Evolutionary conservation across 1,140 invertebrate species (phyloP).

Genomic region (Monomorium pharaonis): DNA sequence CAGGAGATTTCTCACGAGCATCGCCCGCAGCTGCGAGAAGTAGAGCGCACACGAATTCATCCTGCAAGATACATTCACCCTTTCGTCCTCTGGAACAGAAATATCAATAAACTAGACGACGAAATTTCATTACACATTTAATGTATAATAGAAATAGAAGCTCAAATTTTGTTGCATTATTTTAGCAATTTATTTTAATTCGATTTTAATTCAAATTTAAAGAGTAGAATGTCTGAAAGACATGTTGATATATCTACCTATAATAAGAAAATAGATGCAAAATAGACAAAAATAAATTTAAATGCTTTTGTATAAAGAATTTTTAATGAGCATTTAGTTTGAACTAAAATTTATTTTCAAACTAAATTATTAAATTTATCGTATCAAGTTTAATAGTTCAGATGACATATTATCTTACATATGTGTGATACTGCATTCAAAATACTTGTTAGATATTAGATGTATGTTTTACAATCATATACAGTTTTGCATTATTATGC

Average conservation of each 20-base stretch:
- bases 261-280: background rate
- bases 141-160: background rate
- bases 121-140: slow-evolving; percentile 12
- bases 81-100: slow-evolving; percentile 78
- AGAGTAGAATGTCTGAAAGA: background rate
- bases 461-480: background rate
- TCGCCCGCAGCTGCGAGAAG: slow-evolving; percentile 88
- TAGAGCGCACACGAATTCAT: slow-evolving; percentile 83
- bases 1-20: slow-evolving; percentile 89
- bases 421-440: background rate
- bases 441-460: background rate
- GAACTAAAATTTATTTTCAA: background rate
- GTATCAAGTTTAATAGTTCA: background rate
- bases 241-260: background rate
- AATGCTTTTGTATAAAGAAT: background rate
- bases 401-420: background rate
- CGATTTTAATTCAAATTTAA: background rate
- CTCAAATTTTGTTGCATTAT: slow-evolving; percentile 32
- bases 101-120: slow-evolving; percentile 16
- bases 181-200: background rate
- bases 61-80: slow-evolving; percentile 71
- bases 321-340: background rate
- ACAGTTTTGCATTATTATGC: background rate
- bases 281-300: background rate
- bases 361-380: background rate